Conservation (phyloP, 2,797 vertebrate species). For the Hyperoplus immaculatus region DNA sequence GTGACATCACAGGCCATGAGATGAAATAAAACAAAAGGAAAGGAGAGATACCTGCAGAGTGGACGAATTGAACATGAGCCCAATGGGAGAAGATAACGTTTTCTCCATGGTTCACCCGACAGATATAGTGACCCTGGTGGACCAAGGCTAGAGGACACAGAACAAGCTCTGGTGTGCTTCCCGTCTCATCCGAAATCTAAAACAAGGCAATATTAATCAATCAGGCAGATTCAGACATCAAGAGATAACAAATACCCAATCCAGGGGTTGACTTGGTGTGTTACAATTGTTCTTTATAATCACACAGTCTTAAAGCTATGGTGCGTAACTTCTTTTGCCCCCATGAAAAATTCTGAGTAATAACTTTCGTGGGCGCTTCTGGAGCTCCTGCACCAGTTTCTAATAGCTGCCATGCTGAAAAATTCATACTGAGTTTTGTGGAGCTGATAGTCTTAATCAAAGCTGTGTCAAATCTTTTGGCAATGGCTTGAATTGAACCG, state of each 20-base stretch:
- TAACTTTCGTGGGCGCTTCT: no score
- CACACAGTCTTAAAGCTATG: no score
- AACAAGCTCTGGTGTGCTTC: conserved; percentile 81
- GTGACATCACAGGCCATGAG: background rate
- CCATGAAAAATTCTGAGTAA: no score
- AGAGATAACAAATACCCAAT: no score
- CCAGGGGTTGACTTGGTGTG: no score
- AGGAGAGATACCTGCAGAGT: conserved; percentile 67
- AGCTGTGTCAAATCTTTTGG: no score
- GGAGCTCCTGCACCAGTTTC: background rate
- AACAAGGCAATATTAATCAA: conserved; percentile 18
- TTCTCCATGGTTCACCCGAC: conserved; percentile 84
- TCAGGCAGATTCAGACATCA: no score
- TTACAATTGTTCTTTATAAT: no score
- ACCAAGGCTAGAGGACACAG: conserved; percentile 49
- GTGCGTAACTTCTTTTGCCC: no score
- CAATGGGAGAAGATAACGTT: conserved; percentile 87
- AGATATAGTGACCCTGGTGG: conserved; percentile 86
- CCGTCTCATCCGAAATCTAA: conserved; percentile 80
- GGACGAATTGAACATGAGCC: conserved; percentile 79
- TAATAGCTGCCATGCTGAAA: background rate
- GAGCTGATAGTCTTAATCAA: no score
- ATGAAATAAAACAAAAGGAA: background rate
- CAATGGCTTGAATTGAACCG: no score
- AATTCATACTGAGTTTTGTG: no score